phyloP scores from a whole-genome alignment of 2,797 vertebrate genomes.

The Clamator glandarius region DNA sequence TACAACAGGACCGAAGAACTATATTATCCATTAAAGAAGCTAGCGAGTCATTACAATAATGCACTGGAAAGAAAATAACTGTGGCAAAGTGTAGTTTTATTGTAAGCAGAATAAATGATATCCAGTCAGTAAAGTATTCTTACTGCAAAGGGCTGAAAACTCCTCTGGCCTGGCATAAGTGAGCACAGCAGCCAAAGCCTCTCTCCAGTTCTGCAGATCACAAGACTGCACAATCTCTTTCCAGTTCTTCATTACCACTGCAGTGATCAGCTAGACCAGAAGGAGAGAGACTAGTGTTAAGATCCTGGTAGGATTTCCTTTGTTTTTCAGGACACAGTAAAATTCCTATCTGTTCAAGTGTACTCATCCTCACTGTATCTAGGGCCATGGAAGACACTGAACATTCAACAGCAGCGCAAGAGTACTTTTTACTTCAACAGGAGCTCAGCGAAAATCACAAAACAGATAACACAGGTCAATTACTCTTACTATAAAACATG shows the following conservation, averaged over 20 bases:
- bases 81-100: background rate
- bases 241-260: conserved; percentile 96
- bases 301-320: background rate
- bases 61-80: background rate
- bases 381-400: background rate
- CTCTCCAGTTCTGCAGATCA: conserved; percentile 94
- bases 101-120: background rate
- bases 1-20: background rate
- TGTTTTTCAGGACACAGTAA: background rate
- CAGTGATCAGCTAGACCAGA: conserved; percentile 89
- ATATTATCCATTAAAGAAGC: background rate
- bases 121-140: conserved; percentile 9
- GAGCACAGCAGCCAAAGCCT: conserved; percentile 94
- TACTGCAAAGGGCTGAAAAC: conserved; percentile 92
- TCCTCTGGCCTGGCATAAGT: conserved; percentile 92
- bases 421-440: background rate
- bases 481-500: background rate
- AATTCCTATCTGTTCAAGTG: background rate
- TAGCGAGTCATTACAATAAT: background rate
- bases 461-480: background rate
- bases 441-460: background rate
- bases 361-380: background rate
- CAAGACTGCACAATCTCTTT: conserved; percentile 92
- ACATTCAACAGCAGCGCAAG: background rate
- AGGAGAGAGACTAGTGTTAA: background rate